Conservation (phyloP, 2,797 vertebrate species). For the Dallia pectoralis region DNA sequence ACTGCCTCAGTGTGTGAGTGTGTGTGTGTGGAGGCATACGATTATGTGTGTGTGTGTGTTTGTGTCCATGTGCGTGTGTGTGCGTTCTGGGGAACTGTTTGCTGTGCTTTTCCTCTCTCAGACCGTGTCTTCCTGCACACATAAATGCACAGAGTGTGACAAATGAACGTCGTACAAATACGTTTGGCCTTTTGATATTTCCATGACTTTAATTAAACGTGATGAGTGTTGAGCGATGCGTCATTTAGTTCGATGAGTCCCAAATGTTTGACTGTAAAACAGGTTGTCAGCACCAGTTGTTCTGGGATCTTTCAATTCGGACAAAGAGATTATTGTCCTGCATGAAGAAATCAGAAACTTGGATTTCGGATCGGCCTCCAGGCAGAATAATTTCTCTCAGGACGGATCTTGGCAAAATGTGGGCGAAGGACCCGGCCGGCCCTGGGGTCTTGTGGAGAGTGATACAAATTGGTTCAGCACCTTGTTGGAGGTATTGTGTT, state of each 20-base stretch:
- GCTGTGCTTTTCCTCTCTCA: slow-evolving; percentile 24
- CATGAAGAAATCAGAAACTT: neutral
- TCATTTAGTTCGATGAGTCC: neutral
- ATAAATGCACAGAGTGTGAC: neutral
- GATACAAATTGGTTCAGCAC: too few species aligned
- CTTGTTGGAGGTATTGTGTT: too few species aligned
- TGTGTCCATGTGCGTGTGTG: neutral
- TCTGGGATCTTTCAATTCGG: neutral
- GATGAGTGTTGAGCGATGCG: too few species aligned
- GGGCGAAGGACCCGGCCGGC: too few species aligned
- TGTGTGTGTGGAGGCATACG: too few species aligned
- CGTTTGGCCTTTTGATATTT: neutral
- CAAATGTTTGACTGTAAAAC: neutral
- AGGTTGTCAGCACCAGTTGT: neutral
- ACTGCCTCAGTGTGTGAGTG: slow-evolving; percentile 1
- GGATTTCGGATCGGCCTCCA: too few species aligned
- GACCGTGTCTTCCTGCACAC: slow-evolving; percentile 6
- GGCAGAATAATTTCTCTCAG: too few species aligned
- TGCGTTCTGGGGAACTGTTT: slow-evolving; percentile 46
- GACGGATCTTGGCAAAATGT: too few species aligned
- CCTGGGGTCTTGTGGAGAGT: too few species aligned
- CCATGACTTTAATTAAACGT: neutral
- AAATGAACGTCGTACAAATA: neutral
- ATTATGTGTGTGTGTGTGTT: neutral
- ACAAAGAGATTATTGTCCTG: neutral